Evolutionary conservation across 2,113 vertebrate genomes (phyloP).

Genomic region (Mus pahari): DNA sequence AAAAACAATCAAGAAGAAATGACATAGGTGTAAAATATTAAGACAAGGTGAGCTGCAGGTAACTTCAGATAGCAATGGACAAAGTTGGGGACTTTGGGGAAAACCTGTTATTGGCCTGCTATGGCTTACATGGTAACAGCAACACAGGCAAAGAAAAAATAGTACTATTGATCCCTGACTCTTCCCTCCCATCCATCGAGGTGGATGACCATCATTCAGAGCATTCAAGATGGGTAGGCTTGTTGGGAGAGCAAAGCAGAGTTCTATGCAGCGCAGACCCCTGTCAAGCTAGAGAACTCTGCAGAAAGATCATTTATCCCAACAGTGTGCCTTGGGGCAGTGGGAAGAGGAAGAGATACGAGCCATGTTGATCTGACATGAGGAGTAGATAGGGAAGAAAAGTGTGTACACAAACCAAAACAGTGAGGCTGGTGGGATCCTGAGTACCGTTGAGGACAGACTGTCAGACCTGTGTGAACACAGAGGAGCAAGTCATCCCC

Average conservation of each 20-base stretch:
- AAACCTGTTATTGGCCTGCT: neutral
- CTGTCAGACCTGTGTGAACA: neutral
- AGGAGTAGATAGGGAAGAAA: neutral
- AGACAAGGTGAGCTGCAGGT: neutral
- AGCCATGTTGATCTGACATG: neutral
- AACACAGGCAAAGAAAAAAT: neutral
- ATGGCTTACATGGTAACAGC: neutral
- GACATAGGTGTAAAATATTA: slow-evolving; percentile 23
- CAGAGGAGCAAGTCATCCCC: neutral
- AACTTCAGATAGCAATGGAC: neutral
- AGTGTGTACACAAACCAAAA: neutral
- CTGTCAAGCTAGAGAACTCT: neutral
- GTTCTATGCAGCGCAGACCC: slow-evolving; percentile 14
- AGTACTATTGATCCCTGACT: neutral
- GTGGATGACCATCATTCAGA: neutral
- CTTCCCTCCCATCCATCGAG: neutral
- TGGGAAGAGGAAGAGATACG: neutral
- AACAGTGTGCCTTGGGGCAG: neutral
- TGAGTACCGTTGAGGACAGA: neutral
- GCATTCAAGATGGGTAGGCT: neutral
- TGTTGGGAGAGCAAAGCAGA: neutral
- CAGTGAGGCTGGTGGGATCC: neutral
- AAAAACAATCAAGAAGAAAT: neutral
- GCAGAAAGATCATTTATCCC: neutral
- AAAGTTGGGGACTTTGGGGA: neutral